These are phyloP conservation scores for Zootoca vivipara DNA, from an alignment of 2,113 vertebrate genomes.

Conservation along the genomic window DNA sequence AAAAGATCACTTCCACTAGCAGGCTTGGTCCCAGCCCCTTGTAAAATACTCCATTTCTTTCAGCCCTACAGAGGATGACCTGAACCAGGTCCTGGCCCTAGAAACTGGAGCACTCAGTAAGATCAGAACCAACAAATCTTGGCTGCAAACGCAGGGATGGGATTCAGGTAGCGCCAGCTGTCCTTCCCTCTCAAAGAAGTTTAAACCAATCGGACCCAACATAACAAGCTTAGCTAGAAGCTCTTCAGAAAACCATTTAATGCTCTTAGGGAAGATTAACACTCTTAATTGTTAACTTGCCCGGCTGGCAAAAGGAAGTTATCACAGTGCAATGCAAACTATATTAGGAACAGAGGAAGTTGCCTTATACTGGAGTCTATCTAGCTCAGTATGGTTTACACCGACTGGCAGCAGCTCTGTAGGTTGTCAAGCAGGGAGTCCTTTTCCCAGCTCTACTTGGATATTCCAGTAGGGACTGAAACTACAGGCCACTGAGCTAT, in stretches of 20 bases:
- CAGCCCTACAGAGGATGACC: neutral
- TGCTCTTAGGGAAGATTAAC: neutral
- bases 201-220: constrained; percentile 39
- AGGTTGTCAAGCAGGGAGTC: no score
- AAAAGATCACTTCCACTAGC: neutral
- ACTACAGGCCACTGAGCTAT: no score
- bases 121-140: neutral
- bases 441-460: no score
- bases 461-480: no score
- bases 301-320: neutral
- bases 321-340: neutral
- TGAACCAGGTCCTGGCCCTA: neutral
- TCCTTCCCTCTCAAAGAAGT: constrained; percentile 1
- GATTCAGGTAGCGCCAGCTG: neutral
- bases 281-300: no score
- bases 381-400: no score
- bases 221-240: constrained; percentile 50
- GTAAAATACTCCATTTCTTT: neutral
- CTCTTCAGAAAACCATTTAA: neutral
- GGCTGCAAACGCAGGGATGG: neutral
- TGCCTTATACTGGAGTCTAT: no score
- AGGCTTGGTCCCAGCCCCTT: fast-evolving
- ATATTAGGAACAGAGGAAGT: no score
- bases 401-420: no score
- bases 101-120: neutral